Evolutionary conservation across 2,797 vertebrate species (phyloP).

Genomic region (Decapterus maruadsi): DNA sequence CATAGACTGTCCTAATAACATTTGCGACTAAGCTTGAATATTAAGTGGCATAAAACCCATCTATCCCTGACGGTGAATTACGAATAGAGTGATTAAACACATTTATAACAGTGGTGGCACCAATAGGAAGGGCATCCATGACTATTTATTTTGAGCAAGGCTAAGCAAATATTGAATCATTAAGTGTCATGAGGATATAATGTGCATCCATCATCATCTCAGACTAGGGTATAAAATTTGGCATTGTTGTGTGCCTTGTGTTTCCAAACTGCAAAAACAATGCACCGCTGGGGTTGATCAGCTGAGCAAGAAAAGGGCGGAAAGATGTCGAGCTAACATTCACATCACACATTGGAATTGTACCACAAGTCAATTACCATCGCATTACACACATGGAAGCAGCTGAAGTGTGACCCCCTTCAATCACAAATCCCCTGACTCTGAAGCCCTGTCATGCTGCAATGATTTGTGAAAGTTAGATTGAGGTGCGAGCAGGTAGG

Average conservation of each 20-base stretch:
- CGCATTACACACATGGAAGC: constrained; percentile 51
- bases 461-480: constrained; percentile 71
- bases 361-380: constrained; percentile 46
- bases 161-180: constrained; percentile 36
- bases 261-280: constrained; percentile 18
- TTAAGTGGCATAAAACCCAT: constrained; percentile 48
- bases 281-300: background rate
- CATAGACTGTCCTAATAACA: constrained; percentile 63
- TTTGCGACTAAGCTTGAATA: constrained; percentile 62
- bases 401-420: constrained; percentile 56
- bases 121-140: constrained; percentile 18
- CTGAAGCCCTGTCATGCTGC: constrained; percentile 56
- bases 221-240: constrained; percentile 4
- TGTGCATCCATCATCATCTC: constrained; percentile 16
- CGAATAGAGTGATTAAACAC: constrained; percentile 27
- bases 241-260: background rate
- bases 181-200: constrained; percentile 22
- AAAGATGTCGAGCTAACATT: constrained; percentile 27
- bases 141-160: constrained; percentile 16
- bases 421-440: constrained; percentile 64
- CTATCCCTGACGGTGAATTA: constrained; percentile 42
- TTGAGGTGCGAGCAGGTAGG: constrained; percentile 68
- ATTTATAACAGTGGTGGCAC: constrained; percentile 30
- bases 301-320: constrained; percentile 15
- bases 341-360: constrained; percentile 16